Conservation (phyloP, 2,113 vertebrate species). For the Neopipo cinnamomea region DNA sequence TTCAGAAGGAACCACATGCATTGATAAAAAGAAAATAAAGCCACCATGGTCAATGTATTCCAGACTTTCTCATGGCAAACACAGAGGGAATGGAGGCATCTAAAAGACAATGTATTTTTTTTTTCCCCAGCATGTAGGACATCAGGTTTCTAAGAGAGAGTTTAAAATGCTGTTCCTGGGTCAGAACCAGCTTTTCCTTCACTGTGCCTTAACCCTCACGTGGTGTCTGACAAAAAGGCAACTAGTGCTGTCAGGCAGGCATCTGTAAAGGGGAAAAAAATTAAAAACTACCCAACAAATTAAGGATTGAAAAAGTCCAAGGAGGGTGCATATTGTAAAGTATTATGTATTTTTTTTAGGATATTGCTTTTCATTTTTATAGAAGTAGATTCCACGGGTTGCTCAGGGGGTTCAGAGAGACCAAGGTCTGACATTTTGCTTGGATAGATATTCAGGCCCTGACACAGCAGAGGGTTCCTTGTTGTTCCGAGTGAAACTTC, state of each 20-base stretch:
- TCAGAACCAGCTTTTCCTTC: background rate
- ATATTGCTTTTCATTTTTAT: background rate
- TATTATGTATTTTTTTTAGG: background rate
- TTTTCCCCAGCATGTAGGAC: background rate
- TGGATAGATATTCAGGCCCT: background rate
- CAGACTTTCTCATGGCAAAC: background rate
- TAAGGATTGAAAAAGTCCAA: background rate
- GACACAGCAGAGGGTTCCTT: background rate
- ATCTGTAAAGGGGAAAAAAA: background rate
- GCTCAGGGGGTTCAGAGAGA: background rate
- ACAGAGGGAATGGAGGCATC: background rate
- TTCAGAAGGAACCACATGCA: background rate
- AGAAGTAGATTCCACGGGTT: background rate
- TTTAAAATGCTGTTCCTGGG: background rate
- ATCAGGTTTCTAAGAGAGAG: background rate
- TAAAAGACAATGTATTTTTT: background rate
- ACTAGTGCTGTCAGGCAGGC: too few relatives aligned
- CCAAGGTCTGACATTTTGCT: background rate
- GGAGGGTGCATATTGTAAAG: background rate
- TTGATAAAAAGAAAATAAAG: background rate
- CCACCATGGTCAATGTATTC: background rate
- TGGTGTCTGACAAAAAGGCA: background rate
- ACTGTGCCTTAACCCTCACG: rapidly evolving
- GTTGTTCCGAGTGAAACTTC: background rate
- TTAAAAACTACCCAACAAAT: background rate